Base-by-base conservation (phyloP, 1,140 invertebrate genomes). In the Drosophila novamexicana region DNA sequence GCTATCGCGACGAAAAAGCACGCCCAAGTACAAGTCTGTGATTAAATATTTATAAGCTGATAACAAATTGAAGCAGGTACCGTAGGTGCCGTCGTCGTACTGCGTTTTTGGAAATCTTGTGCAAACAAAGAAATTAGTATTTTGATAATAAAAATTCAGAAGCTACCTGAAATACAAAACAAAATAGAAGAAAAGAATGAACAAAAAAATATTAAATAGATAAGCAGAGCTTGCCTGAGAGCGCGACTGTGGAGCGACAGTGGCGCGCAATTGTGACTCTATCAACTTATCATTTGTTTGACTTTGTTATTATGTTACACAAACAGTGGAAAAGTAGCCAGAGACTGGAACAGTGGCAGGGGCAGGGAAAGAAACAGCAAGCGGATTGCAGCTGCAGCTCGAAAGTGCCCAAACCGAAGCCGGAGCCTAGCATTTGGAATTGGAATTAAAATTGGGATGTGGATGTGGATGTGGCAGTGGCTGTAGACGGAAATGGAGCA, bases 71-170 rank as follows among this genome's bases (percentile, higher is more conserved):
- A 82, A 86, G 82, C 72, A 70, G 76, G 74, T 78, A 86, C 45
- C 29, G 45, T 45, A 52, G 56, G 29, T 57, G 29, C 18, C 32
- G 39, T 32, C 14, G 45, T 22, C 37, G 37, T 47, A 42, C 50
- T 52, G n/a, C 36, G 14, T 77, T 58, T 68, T 63, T 29, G 74
- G 84, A 84, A 89, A 89, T 89, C 84, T 89, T 89, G 75, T 70
- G 71, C 85, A 89, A 89, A 89, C 84, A 89, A 89, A 75, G 85
- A 89, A 89, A 89, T 89, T 89, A 89, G 77, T 89, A 90, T 89
- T 89, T 89, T 89, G 84, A 89, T 89, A 89, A 90, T 89, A 90
- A 75, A 89, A 89, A 89, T 88, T 88, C 84, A 88, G 85, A 84
- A 88, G 84, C 84, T 84, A 88, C 84, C 84, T 89, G 80, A 88